Evolutionary conservation across 2,797 vertebrate species (phyloP).

Genomic region (Platyrinchus mystaceus): DNA sequence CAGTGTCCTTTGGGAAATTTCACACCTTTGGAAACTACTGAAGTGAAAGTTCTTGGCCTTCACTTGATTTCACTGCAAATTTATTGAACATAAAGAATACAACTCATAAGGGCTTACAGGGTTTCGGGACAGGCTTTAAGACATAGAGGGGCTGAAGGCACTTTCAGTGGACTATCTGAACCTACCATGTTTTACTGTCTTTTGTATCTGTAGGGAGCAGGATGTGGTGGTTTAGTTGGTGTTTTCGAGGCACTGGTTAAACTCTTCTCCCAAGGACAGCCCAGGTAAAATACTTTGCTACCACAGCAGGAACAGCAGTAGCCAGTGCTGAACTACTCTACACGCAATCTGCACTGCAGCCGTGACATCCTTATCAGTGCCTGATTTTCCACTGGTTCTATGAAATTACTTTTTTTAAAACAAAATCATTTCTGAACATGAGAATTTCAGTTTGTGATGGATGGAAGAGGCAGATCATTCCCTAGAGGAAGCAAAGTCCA

Average conservation of each 20-base stretch:
- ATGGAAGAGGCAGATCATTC: background rate
- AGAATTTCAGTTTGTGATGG: background rate
- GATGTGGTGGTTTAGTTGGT: background rate
- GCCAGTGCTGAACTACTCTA: background rate
- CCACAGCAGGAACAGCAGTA: background rate
- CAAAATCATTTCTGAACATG: background rate
- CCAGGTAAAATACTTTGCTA: background rate
- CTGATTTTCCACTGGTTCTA: background rate
- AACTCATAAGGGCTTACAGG: background rate
- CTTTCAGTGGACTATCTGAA: background rate
- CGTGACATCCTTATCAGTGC: background rate
- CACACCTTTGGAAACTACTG: constrained; percentile 20
- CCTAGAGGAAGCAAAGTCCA: background rate
- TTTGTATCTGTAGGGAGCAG: background rate
- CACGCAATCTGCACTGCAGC: background rate
- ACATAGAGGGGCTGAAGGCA: background rate
- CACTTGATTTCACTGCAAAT: background rate
- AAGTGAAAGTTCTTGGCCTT: constrained; percentile 8
- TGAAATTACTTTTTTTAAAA: background rate
- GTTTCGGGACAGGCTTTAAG: background rate
- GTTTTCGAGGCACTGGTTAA: background rate
- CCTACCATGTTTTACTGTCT: background rate
- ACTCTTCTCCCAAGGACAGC: background rate
- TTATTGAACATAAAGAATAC: background rate
- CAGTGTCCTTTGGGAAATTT: constrained; percentile 9